Conservation (phyloP, 2,797 vertebrate genomes). For the Buceros bicornis region DNA sequence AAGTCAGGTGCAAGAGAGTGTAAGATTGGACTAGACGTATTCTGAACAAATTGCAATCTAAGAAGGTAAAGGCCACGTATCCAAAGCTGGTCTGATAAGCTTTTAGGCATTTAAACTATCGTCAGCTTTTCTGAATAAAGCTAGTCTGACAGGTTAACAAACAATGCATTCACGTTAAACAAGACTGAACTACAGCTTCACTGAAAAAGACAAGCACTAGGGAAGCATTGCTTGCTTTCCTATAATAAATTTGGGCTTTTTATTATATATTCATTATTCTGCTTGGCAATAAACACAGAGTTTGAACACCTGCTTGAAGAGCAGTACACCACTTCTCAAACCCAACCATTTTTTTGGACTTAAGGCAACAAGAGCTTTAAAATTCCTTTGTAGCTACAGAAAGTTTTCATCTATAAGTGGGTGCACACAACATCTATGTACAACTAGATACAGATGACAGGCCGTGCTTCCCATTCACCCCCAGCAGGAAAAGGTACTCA, state of each 20-base stretch:
- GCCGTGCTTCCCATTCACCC: background rate
- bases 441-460: background rate
- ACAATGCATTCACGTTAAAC: background rate
- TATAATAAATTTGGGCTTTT: background rate
- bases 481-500: conserved; percentile 59
- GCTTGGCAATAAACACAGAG: background rate
- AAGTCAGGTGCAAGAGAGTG: background rate
- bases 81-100: background rate
- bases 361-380: background rate
- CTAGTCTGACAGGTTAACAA: background rate
- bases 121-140: background rate
- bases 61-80: background rate
- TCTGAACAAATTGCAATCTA: background rate
- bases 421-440: background rate
- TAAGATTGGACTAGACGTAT: background rate
- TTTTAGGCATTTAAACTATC: background rate
- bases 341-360: background rate
- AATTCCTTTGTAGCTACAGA: background rate
- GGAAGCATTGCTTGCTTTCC: background rate
- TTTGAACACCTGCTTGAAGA: background rate
- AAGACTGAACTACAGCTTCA: background rate
- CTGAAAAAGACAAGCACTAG: background rate
- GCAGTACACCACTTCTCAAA: background rate
- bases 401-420: background rate
- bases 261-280: background rate